Conservation (phyloP, 2,888 invertebrate genomes). For the Sarcophaga caerulescens region DNA sequence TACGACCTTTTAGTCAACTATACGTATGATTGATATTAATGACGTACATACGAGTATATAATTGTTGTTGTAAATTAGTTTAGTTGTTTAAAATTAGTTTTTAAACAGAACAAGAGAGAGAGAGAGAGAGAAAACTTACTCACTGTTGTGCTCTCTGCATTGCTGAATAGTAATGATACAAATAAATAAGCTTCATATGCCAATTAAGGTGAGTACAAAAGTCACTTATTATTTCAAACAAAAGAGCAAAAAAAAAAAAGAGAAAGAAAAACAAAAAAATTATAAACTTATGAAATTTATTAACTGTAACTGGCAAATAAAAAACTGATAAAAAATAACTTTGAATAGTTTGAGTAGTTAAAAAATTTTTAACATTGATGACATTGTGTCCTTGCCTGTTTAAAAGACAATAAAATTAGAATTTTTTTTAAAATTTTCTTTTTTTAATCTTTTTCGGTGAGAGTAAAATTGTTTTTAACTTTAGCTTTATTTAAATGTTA, state of each 20-base stretch:
- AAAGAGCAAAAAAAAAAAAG: no score
- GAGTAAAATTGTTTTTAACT: no score
- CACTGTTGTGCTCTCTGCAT: background rate
- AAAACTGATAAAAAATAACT: background rate
- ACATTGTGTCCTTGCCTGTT: no score
- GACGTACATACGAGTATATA: background rate
- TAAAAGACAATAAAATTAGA: no score
- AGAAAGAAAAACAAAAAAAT: background rate
- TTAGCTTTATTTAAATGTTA: slow-evolving; percentile 1
- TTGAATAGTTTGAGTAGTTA: background rate
- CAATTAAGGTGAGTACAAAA: slow-evolving; percentile 57
- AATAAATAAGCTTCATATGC: slow-evolving; percentile 24
- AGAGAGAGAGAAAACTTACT: background rate
- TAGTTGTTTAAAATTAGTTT: slow-evolving; percentile 13
- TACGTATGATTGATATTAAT: slow-evolving; percentile 57
- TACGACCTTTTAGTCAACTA: background rate
- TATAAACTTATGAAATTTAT: background rate
- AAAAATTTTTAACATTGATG: no score
- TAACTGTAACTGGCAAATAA: background rate
- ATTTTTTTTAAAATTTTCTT: no score
- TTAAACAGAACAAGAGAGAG: background rate
- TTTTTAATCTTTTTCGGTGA: no score
- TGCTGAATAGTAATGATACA: background rate
- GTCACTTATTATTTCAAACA: no score
- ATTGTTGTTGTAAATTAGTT: background rate